Base-by-base conservation (phyloP, 2,888 invertebrate genomes). In the Zelleria hepariella region DNA sequence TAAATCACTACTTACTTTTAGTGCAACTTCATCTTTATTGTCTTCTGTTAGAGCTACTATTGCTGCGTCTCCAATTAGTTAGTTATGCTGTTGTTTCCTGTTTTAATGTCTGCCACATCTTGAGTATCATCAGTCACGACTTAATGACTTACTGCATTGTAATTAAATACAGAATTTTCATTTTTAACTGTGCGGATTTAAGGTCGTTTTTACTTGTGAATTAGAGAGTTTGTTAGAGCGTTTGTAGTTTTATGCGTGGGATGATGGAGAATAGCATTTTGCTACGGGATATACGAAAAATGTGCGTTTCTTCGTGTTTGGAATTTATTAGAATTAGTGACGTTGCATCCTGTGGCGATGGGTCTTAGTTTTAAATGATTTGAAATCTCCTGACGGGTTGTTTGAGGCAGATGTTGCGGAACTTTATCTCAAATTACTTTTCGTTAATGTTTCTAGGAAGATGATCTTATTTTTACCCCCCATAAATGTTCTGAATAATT, bases 81-180 rank as follows among this genome's bases (percentile, higher is more conserved):
- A 20, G 47, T n/a, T 55, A 10, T 0, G 23, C 3, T 64, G 24
- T 73, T 80, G 73, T 42, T 62, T 63, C 76, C 1, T 75, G 82
- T 69, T 47, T 53, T 49, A 55, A 63, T 67, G 70, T 70, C 68
- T 76, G 81, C 83, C 86, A 84, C 87, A 86, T 88, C 86, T 88
- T 87, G 86, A 80, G 80, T 74, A 77, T 69, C 81, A 84, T 83
- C 82, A 81, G 82, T 76, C 79, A 79, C 73, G 71, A 71, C 79
- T 79, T 81, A 83, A 86, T 82, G 80, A 77, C 83, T 77, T 75
- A 80, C 77, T 69, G 74, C 63, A 68, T 67, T 58, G 57, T 73
- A 71, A 77, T 77, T 70, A 72, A 64, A 64, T 67, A 65, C 60
- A 60, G 68, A 62, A 78, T 73, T 80, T 64, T 69, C 63, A 65